Evolutionary conservation across 2,797 vertebrate genomes (phyloP).

Genomic region (Australoheros facetus): DNA sequence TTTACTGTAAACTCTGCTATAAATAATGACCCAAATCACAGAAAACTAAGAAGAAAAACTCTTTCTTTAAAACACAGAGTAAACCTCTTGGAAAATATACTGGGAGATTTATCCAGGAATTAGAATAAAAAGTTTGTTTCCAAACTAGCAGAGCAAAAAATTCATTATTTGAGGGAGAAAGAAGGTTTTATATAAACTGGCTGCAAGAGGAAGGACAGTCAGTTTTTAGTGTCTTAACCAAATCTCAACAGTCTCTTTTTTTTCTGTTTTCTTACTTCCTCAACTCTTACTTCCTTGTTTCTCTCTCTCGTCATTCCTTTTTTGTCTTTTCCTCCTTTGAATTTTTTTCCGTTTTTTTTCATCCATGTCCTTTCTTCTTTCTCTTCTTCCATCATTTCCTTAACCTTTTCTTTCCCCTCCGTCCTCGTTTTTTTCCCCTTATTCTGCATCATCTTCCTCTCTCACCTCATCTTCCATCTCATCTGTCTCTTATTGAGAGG

Average conservation of each 20-base stretch:
- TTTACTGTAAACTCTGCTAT: neutral
- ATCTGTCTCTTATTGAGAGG: slow-evolving; percentile 56
- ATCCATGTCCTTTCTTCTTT: neutral
- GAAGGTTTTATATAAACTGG: neutral
- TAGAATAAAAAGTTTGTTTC: slow-evolving; percentile 25
- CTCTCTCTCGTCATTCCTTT: neutral
- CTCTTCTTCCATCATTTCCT: neutral
- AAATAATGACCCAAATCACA: slow-evolving; percentile 19
- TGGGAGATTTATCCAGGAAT: slow-evolving; percentile 19
- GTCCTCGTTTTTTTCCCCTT: neutral
- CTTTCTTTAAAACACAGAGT: neutral
- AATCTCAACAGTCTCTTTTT: neutral
- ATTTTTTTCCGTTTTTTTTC: neutral
- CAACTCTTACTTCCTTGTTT: neutral
- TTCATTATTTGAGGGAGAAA: slow-evolving; percentile 19
- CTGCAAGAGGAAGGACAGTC: neutral
- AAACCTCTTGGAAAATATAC: slow-evolving; percentile 17
- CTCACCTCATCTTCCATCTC: slow-evolving; percentile 20
- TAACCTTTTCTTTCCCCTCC: neutral
- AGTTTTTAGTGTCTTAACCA: neutral
- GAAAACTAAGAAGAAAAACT: neutral
- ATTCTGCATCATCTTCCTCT: neutral
- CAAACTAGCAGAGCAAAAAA: slow-evolving; percentile 30
- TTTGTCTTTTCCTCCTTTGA: neutral
- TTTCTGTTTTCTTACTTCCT: fast-evolving